Evolutionary conservation across 2,797 vertebrate species (phyloP), one percentile per base, ranked within the genome.

Genomic region (Eleutherodactylus coqui): DNA sequence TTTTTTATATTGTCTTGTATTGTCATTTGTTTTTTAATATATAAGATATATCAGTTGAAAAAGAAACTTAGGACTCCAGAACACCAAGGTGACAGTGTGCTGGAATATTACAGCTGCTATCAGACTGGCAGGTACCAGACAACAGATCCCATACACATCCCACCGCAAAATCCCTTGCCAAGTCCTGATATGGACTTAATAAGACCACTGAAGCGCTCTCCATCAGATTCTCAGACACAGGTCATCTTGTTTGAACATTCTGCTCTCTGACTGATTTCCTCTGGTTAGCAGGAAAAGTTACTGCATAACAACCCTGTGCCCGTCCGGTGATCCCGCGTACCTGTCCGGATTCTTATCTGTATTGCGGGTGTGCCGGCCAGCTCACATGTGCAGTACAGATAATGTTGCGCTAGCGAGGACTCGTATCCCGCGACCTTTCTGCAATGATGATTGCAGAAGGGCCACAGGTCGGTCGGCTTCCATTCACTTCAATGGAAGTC

Each of bases 211-310:
- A 95, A 94, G 88, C 90, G 89, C 89, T 89, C 92, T 64, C 85
- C 90, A 58, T 91, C 94, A 85, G 93, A 93, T 89, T 92, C 79
- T 84, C 92, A 93, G 84, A 92, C 95, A 32, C 94, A 96, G 85
- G 95, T 96, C 88, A 95, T 96, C 90, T 77, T 96, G 76, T 95
- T 95, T 53, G 95, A 96, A 88, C 95, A 95, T 89, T 95, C 95
- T 34, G 91, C 93, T 4, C 87, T 96, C 83, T 96, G 47, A 64
- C 58, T 9, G 19, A 69, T 69, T 24, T 62, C 6, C 17, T 34
- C 32, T 36, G 27, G 29, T 1, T 16, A 62, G 11, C 4, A 32
- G 27, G n/a, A 58, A 58, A 1, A 4, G 2, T 58, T 27, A n/a
- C 53, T n/a, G n/a, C n/a, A n/a, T n/a, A n/a, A n/a, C n/a, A n/a